Conservation (phyloP, 2,797 vertebrate genomes). For the Hypotaenidia okinawae region DNA sequence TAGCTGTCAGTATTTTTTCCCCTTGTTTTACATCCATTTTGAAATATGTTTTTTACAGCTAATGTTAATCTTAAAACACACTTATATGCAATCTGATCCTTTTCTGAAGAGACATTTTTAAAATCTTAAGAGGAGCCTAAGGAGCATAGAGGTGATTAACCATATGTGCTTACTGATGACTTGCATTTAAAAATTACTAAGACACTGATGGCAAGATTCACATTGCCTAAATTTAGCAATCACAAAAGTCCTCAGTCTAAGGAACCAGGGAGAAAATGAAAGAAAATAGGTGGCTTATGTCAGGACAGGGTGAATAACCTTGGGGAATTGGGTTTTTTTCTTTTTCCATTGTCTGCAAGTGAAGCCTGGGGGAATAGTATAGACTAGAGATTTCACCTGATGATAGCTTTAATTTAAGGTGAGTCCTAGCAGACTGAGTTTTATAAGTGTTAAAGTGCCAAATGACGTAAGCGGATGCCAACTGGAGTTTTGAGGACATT, state of each 20-base stretch:
- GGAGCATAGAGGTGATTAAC: constrained; percentile 45
- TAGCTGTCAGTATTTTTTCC: neutral
- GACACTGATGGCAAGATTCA: neutral
- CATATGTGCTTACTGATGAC: constrained; percentile 48
- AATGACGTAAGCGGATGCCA: neutral
- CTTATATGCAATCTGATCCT: constrained; percentile 22
- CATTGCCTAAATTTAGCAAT: neutral
- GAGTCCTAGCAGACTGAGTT: neutral
- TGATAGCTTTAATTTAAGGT: constrained; percentile 52
- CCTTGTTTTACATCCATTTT: neutral
- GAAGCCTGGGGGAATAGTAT: neutral
- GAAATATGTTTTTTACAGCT: constrained; percentile 34
- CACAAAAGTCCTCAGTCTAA: neutral
- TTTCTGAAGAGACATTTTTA: constrained; percentile 38
- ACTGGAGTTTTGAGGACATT: constrained; percentile 57
- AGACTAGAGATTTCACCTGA: constrained; percentile 20
- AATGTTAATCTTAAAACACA: constrained; percentile 40
- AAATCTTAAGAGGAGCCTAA: constrained; percentile 49
- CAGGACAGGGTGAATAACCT: constrained; percentile 29
- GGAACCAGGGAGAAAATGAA: neutral
- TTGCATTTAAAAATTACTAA: constrained; percentile 11
- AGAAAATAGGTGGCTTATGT: neutral
- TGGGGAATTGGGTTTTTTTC: constrained; percentile 7
- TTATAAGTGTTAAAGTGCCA: constrained; percentile 16
- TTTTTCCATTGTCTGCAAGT: neutral